Evolutionary conservation across 2,888 invertebrate species (phyloP), one percentile per base, ranked within the genome.

Genomic region (Antheraea yamamai): DNA sequence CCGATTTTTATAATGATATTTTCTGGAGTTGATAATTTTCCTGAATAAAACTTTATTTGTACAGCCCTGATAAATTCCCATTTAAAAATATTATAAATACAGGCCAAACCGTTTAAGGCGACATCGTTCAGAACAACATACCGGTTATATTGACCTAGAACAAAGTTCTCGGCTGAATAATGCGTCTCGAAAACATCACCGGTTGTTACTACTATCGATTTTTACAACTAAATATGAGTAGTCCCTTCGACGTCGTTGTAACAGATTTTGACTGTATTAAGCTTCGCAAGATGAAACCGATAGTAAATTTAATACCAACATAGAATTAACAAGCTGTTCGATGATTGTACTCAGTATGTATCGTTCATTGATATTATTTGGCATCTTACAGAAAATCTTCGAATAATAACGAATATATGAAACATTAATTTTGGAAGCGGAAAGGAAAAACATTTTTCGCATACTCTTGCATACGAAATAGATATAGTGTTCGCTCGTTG

Each of bases 401-500:
- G 35, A 68, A 39, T 70, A 39, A 70, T 20, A 70, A 70, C 18
- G 18, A 35, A 20, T 20, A 68, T 70, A 70, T 70, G 70, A 8
- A 39, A 39, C 12, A 39, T 39, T 39, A 70, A 39, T n/a, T 39
- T 70, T 23, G 18, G 35, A 70, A 20, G 39, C 70, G n/a, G 39
- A 39, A 70, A 70, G 18, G 30, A 30, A 74, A 71, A 47, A 61
- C 26, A 75, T 18, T 39, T 18, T 55, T 2, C 12, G 12, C 47
- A 12, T 47, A 47, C 47, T 12, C 30, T 47, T 72, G 58, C 23
- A 71, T 71, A 70, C 26, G 23, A 55, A 58, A 74, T 71, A 26
- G 20, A 2, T 26, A 71, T 61, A 58, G 20, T 55, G 20, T 75
- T 72, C n/a, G 23, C 72, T 79, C 64, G 64, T 77, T 76, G 74